These are phyloP conservation scores for Drosophila emarginata DNA, from an alignment of 2,888 invertebrate genomes.

Conservation along the genomic window DNA sequence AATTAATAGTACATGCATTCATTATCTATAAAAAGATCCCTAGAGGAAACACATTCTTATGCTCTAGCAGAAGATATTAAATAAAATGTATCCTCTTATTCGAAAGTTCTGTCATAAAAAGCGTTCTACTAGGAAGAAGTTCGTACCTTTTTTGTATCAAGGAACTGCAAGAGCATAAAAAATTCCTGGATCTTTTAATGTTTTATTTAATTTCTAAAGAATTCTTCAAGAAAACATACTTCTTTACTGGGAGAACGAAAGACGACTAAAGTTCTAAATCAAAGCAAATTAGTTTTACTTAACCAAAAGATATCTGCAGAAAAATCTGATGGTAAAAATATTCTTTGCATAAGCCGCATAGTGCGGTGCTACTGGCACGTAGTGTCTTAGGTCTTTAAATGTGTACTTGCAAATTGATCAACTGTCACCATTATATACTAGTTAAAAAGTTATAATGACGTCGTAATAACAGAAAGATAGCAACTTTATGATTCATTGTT, in stretches of 20 bases:
- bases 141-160: too few relatives aligned
- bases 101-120: background rate
- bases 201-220: too few relatives aligned
- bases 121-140: too few relatives aligned
- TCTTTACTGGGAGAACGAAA: too few relatives aligned
- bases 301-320: background rate
- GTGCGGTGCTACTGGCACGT: background rate
- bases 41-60: background rate
- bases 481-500: background rate
- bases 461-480: background rate
- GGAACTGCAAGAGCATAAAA: too few relatives aligned
- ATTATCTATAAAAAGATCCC: background rate
- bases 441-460: background rate
- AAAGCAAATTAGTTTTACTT: too few relatives aligned
- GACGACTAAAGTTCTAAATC: too few relatives aligned
- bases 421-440: background rate
- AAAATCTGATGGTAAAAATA: background rate
- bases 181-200: too few relatives aligned
- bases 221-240: too few relatives aligned
- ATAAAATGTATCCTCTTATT: background rate
- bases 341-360: background rate
- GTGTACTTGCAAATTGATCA: background rate
- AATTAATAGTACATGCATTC: slow-evolving; percentile 24
- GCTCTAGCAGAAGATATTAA: background rate
- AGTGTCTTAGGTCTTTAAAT: background rate